Evolutionary conservation across 2,113 vertebrate genomes (phyloP), one percentile per base, ranked within the genome.

Genomic region (Gopherus flavomarginatus): DNA sequence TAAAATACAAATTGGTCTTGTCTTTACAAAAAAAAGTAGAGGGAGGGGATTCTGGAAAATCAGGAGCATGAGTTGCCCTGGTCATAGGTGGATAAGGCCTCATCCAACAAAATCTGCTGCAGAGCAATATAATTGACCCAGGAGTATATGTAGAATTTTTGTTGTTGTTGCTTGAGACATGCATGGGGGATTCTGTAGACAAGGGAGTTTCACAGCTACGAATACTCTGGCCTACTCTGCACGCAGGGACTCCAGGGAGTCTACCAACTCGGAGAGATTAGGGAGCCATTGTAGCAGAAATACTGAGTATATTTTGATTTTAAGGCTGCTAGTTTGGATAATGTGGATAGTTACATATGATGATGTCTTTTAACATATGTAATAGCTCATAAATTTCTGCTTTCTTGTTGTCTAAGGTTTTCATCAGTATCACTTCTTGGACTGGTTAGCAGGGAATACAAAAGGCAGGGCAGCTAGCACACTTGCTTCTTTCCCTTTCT

Each of bases 291-390:
- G 77, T 44, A 57, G 11, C 22, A 56, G 49, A 3, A 88, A 26
- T 4, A 14, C 53, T 83, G 79, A 59, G 85, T 65, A 52, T 35
- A 11, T 3, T 0, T 0, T 8, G 24, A 79, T 56, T 8, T 62
- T 69, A 52, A 26, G 8, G 81, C 24, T 17, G 44, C 38, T 21
- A 21, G 26, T 82, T 84, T 89, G 52, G 56, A 52, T 75, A 22
- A 54, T 49, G 50, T 72, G 78, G 65, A 50, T 80, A 82, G 50
- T 65, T 53, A 47, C 0, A 3, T 35, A n/a, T 57, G 5, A 82
- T 11, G 0, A 49, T 53, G 19, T 31, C 31, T 90, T 31, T 90
- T 94, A 62, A 21, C 27, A 50, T 38, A 75, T 38, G 22, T 1
- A 11, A 62, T 13, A 87, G 57, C 49, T 91, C 79, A 11, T 83